Percentiles rank a stretch among this genome's conserved stretches.
These are phyloP conservation scores for Molossus alvarezi DNA, from an alignment of 2,797 vertebrate genomes.

Conservation along the genomic window DNA sequence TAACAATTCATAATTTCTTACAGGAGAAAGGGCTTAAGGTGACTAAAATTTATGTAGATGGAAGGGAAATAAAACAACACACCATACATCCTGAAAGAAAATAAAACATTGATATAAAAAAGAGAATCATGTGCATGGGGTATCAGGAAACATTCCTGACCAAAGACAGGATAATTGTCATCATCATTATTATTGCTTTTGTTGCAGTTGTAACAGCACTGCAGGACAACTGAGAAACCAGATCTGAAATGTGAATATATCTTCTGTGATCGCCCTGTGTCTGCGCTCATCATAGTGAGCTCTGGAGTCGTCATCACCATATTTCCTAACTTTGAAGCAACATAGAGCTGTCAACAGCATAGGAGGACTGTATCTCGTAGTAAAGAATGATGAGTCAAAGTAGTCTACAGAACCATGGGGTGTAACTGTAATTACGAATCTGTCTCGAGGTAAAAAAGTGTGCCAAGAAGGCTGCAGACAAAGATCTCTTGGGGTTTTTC, in stretches of 20 bases:
- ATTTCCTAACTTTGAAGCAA: conserved; percentile 48
- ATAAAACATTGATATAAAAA: background rate
- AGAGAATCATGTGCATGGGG: background rate
- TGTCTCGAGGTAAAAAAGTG: conserved; percentile 26
- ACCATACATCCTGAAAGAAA: background rate
- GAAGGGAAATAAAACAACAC: background rate
- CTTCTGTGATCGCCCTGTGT: background rate
- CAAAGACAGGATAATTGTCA: background rate
- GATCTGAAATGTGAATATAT: background rate
- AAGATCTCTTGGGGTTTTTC: background rate
- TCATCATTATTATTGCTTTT: too few species aligned
- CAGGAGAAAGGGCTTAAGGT: background rate
- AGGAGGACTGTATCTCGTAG: background rate
- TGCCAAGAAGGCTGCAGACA: conserved; percentile 32
- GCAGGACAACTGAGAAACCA: background rate
- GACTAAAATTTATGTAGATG: background rate
- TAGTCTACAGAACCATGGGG: background rate
- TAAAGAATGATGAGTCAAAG: conserved; percentile 25
- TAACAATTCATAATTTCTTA: background rate
- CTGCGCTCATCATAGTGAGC: background rate
- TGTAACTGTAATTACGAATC: conserved; percentile 13
- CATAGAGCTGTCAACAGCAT: background rate
- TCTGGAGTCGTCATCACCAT: background rate
- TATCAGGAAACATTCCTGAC: background rate
- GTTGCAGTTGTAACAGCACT: background rate